A percentile compares a stretch with the other conserved stretches of the same genome.
These are phyloP conservation scores for Holacanthus passer DNA, from an alignment of 2,113 vertebrate species.

Conservation along the genomic window DNA sequence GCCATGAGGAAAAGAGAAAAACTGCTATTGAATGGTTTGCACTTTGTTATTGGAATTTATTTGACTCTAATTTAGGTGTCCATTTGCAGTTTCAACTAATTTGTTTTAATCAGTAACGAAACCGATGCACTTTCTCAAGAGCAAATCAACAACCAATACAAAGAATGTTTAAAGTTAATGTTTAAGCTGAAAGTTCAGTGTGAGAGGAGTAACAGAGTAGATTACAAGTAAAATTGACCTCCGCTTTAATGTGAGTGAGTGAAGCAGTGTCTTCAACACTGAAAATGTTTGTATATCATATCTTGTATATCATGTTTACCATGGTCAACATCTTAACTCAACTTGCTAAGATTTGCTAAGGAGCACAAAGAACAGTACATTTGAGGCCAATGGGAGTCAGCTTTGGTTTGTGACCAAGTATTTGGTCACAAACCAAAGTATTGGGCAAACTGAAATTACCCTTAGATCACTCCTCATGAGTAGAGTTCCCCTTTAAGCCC, in stretches of 20 bases:
- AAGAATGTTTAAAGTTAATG: too few species aligned
- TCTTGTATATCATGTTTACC: too few species aligned
- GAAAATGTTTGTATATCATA: too few species aligned
- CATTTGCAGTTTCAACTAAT: conserved; percentile 33
- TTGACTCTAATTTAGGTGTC: conserved; percentile 35
- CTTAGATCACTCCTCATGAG: not conserved
- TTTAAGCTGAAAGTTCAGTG: too few species aligned
- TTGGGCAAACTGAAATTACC: not conserved
- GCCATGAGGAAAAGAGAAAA: not conserved
- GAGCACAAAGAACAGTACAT: too few species aligned
- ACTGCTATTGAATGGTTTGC: conserved; percentile 13
- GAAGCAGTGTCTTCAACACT: not conserved
- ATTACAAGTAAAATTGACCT: not conserved
- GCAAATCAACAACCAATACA: not conserved
- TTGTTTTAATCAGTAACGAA: conserved; percentile 27
- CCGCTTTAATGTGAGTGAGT: not conserved
- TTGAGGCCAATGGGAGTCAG: too few species aligned
- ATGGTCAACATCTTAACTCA: too few species aligned
- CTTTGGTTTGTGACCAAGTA: too few species aligned
- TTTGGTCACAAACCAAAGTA: not conserved
- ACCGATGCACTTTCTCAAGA: not conserved
- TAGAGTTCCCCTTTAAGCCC: not conserved
- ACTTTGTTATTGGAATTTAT: conserved; percentile 35
- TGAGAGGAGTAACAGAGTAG: not conserved
- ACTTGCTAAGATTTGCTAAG: too few species aligned